These are phyloP conservation scores for Agrotis ipsilon DNA, from an alignment of 2,888 invertebrate genomes.

Conservation along the genomic window DNA sequence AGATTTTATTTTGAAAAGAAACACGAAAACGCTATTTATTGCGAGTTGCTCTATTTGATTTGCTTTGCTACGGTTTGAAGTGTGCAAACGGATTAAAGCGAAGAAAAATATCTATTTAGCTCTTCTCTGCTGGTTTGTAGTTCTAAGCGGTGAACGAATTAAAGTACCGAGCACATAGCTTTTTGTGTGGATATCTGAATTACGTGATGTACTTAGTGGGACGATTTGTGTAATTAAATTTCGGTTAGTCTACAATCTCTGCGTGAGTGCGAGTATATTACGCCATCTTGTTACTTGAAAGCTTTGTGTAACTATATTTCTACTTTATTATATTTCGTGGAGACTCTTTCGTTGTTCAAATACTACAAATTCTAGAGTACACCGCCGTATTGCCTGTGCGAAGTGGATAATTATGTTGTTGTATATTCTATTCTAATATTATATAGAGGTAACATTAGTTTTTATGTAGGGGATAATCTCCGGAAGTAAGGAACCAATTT, in stretches of 20 bases:
- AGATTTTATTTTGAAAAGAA: constrained; percentile 79
- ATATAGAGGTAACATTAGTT: no score
- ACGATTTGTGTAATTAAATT: constrained; percentile 20
- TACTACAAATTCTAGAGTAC: no score
- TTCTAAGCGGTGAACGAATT: constrained; percentile 60
- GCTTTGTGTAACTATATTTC: background rate
- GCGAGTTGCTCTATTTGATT: constrained; percentile 79
- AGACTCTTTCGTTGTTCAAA: background rate
- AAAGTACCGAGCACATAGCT: constrained; percentile 19
- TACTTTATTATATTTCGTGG: background rate
- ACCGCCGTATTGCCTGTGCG: no score
- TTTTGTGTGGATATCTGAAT: constrained; percentile 22
- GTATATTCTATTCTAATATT: no score
- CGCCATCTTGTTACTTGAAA: background rate
- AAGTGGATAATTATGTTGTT: no score
- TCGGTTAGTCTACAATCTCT: background rate
- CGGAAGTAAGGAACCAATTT: no score
- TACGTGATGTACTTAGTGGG: constrained; percentile 11
- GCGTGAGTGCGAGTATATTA: background rate
- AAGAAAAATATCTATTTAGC: constrained; percentile 75
- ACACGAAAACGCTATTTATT: constrained; percentile 80
- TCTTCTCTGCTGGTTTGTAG: constrained; percentile 61
- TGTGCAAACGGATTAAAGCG: constrained; percentile 77
- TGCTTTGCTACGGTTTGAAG: constrained; percentile 73
- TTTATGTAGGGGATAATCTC: no score